Evolutionary conservation across 2,797 vertebrate genomes (phyloP).

Genomic region (Argyrosomus regius): DNA sequence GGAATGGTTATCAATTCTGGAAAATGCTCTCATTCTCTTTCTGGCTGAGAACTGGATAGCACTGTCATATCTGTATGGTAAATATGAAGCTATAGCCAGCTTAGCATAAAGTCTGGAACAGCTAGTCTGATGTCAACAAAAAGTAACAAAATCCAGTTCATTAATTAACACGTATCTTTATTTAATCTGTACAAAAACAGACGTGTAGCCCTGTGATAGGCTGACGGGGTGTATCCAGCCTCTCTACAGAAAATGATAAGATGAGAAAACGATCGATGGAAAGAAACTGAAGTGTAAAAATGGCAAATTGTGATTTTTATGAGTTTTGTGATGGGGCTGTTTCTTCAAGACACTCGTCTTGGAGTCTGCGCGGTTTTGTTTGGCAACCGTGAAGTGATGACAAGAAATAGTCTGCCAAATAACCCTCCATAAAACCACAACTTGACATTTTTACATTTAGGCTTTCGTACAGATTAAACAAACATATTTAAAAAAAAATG

Average conservation of each 20-base stretch:
- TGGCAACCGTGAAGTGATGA: background rate
- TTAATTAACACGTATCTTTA: no score
- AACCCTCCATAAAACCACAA: background rate
- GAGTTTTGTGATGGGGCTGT: no score
- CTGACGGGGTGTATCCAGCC: no score
- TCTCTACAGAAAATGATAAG: no score
- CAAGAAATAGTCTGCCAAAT: background rate
- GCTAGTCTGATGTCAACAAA: background rate
- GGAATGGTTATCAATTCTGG: no score
- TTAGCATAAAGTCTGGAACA: background rate
- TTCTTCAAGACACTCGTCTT: background rate
- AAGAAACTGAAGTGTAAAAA: no score
- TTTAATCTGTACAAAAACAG: no score
- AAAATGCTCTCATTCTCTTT: background rate
- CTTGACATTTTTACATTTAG: background rate
- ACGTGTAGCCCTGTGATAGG: no score
- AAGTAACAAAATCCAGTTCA: no score
- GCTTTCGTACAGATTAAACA: background rate
- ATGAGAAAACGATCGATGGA: no score
- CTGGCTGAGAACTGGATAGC: background rate
- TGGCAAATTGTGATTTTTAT: no score
- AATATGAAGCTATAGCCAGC: background rate
- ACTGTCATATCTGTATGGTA: background rate
- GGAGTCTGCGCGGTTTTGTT: background rate
- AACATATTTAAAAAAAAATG: no score